Evolutionary conservation across 1,140 invertebrate genomes (phyloP), one percentile per base, ranked within the genome.

Genomic region (Myzus persicae): DNA sequence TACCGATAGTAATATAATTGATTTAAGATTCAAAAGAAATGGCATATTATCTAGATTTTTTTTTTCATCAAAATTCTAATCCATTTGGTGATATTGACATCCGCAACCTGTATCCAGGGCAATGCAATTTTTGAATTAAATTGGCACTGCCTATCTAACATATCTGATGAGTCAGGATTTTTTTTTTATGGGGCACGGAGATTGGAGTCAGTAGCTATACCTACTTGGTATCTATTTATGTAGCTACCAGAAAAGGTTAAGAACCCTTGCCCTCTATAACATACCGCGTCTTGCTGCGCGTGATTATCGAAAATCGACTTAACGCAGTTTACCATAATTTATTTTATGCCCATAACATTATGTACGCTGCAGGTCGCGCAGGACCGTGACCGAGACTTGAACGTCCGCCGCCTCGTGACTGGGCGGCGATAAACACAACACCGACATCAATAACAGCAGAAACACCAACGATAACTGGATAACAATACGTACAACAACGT

Each of bases 321-420:
- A n/a, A 67, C 59, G 14, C 59, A 8, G 11, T 67, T 67, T 67
- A 31, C 26, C 59, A n/a, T 24, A 18, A n/a, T n/a, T 67, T n/a
- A n/a, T 67, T 67, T 67, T n/a, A 5, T 67, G 54, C 9, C 54
- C 24, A 51, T 59, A 59, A 59, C n/a, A 18, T 18, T n/a, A 18
- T n/a, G 31, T 67, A 67, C 59, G 59, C 59, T 54, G 26, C 54
- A n/a, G 59, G 31, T 67, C 59, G 20, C 42, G 84, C 26, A 40
- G 24, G 84, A 85, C 84, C 84, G 84, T 44, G 84, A 44, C 84
- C 40, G 84, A 85, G 84, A 85, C 84, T 85, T 85, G 14, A 42
- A 85, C 84, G 40, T 85, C 84, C 84, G 40, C 84, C 40, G 84
- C 8, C 42, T 67, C 59, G 14, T 11, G 26, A 67, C 54, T 67